A percentile compares a stretch with the other conserved stretches of the same genome.
phyloP scores from a whole-genome alignment of 2,113 vertebrate species.

The Ammodytes dubius region DNA sequence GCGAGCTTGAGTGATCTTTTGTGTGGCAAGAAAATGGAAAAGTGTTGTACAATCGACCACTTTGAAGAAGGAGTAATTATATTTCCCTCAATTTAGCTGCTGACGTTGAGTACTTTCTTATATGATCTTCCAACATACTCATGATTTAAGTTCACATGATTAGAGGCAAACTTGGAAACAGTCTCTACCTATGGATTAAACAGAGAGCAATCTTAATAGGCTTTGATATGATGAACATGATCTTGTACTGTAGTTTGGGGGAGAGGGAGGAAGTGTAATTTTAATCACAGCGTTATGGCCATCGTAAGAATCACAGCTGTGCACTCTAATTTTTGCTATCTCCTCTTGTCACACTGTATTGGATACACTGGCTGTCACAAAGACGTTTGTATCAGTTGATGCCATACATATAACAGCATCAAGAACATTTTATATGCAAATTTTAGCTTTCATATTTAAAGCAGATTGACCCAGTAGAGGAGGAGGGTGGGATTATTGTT shows the following conservation, averaged over 20 bases:
- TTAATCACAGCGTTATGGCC: slow-evolving; percentile 43
- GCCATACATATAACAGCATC: slow-evolving; percentile 46
- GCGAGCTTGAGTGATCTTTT: neutral
- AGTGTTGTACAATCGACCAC: neutral
- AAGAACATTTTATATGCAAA: slow-evolving; percentile 67
- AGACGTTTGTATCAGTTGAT: slow-evolving; percentile 58
- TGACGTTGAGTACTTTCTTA: slow-evolving; percentile 9
- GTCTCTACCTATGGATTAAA: slow-evolving; percentile 11
- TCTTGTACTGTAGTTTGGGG: slow-evolving; percentile 22
- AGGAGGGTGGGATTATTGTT: slow-evolving; percentile 34
- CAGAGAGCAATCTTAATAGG: slow-evolving; percentile 32
- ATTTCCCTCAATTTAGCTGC: neutral
- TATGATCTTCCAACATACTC: slow-evolving; percentile 12
- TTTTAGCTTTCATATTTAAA: slow-evolving; percentile 39
- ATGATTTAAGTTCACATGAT: neutral
- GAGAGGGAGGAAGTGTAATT: slow-evolving; percentile 20
- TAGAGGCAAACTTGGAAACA: slow-evolving; percentile 9
- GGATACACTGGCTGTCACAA: slow-evolving; percentile 44
- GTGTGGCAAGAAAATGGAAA: neutral
- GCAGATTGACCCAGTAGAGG: slow-evolving; percentile 33
- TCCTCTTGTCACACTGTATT: slow-evolving; percentile 41
- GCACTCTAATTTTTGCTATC: slow-evolving; percentile 48
- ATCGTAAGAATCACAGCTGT: slow-evolving; percentile 42
- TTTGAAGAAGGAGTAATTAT: slow-evolving; percentile 4
- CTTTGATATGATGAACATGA: slow-evolving; percentile 43